phyloP scores from a whole-genome alignment of 92 coral and sea anemone species.

The Epizoanthus fatuus region DNA sequence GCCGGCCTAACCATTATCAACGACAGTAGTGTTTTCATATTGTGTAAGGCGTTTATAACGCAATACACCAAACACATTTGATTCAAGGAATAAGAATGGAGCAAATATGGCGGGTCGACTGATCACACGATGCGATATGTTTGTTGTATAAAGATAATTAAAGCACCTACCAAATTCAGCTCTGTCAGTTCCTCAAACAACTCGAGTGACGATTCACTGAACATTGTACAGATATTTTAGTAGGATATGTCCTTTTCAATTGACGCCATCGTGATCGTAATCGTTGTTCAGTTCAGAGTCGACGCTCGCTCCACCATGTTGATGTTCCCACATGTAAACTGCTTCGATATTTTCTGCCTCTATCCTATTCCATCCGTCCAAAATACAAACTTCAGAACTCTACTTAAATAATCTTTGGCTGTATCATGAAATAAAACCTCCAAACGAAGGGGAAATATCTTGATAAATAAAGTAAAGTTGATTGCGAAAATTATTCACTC shows the following conservation, averaged over 20 bases:
- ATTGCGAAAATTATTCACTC: conserved; percentile 1
- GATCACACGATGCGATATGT: neutral
- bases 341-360: too few species aligned
- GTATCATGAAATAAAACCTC: neutral
- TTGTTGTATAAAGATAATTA: neutral
- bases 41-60: too few species aligned
- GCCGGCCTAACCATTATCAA: too few species aligned
- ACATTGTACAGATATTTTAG: neutral
- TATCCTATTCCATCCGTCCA: neutral
- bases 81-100: too few species aligned
- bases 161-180: conserved; percentile 11
- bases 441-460: neutral
- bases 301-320: neutral
- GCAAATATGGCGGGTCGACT: too few species aligned
- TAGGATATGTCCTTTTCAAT: neutral
- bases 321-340: neutral
- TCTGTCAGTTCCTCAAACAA: conserved; percentile 4
- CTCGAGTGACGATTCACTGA: neutral
- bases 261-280: neutral
- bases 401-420: neutral
- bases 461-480: neutral
- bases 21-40: too few species aligned
- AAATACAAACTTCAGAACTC: neutral
- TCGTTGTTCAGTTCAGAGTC: too few species aligned
- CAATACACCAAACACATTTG: too few species aligned